These are phyloP conservation scores for Spodoptera exigua DNA, from an alignment of 2,888 invertebrate genomes.

Conservation along the genomic window DNA sequence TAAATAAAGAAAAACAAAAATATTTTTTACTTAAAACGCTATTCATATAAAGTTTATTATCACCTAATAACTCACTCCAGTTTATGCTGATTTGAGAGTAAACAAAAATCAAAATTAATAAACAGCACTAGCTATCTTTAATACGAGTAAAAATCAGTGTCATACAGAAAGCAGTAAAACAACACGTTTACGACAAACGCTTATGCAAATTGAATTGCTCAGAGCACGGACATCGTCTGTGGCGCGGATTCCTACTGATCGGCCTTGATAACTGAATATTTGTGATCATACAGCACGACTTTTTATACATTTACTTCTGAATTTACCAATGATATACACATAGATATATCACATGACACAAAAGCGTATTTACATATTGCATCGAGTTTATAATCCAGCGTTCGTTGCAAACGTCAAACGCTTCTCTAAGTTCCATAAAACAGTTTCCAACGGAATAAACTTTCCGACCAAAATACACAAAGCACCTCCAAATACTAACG, in stretches of 20 bases:
- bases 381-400: too few species aligned
- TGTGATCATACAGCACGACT: slow-evolving; percentile 67
- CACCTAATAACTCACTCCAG: too few species aligned
- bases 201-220: slow-evolving; percentile 80
- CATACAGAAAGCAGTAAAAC: slow-evolving; percentile 38
- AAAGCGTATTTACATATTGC: too few species aligned
- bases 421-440: not conserved
- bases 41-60: too few species aligned
- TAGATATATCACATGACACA: not conserved
- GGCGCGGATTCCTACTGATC: slow-evolving; percentile 67
- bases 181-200: slow-evolving; percentile 69
- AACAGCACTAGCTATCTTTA: slow-evolving; percentile 11
- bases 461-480: slow-evolving; percentile 34
- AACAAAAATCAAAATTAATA: not conserved
- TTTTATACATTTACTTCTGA: slow-evolving; percentile 20
- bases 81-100: not conserved
- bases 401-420: not conserved
- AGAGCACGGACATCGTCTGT: slow-evolving; percentile 60
- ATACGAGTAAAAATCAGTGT: slow-evolving; percentile 15
- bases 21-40: too few species aligned
- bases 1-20: too few species aligned
- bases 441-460: slow-evolving; percentile 12
- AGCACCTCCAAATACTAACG: slow-evolving; percentile 53
- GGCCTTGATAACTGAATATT: slow-evolving; percentile 73
- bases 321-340: not conserved